These are phyloP conservation scores for Dipodomys stephensi DNA, from an alignment of 2,113 vertebrate genomes.

Conservation along the genomic window DNA sequence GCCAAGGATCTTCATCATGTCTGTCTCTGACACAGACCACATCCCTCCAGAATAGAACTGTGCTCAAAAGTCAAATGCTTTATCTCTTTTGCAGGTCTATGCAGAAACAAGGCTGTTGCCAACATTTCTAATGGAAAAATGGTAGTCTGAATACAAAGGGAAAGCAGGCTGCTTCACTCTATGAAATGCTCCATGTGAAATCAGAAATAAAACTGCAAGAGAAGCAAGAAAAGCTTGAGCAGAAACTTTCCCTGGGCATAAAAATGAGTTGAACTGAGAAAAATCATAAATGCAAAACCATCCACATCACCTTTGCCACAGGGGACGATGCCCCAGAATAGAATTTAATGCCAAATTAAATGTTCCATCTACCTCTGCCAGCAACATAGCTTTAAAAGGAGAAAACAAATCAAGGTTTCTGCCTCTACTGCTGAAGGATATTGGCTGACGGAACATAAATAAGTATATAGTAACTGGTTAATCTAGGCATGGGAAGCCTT, in stretches of 20 bases:
- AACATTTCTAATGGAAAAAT: conserved; percentile 40
- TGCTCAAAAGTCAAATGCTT: conserved; percentile 39
- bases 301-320: conserved; percentile 80
- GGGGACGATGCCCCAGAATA: conserved; percentile 78
- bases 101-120: conserved; percentile 70
- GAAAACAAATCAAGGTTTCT: conserved; percentile 73
- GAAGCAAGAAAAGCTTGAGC: conserved; percentile 72
- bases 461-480: conserved; percentile 26
- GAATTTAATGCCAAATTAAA: conserved; percentile 83
- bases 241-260: conserved; percentile 76
- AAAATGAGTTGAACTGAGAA: conserved; percentile 77
- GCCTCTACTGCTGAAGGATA: conserved; percentile 59
- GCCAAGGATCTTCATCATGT: not conserved
- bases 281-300: conserved; percentile 80
- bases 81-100: conserved; percentile 33
- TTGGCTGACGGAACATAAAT: conserved; percentile 63
- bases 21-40: conserved; percentile 44
- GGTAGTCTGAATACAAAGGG: conserved; percentile 64
- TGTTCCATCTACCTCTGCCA: conserved; percentile 71
- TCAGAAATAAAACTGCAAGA: conserved; percentile 80
- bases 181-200: conserved; percentile 65
- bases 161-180: conserved; percentile 55
- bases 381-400: conserved; percentile 68
- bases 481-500: not conserved
- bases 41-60: conserved; percentile 36